These are phyloP conservation scores for Scaptomyza polygonia DNA, from an alignment of 2,888 invertebrate genomes.

Conservation along the genomic window DNA sequence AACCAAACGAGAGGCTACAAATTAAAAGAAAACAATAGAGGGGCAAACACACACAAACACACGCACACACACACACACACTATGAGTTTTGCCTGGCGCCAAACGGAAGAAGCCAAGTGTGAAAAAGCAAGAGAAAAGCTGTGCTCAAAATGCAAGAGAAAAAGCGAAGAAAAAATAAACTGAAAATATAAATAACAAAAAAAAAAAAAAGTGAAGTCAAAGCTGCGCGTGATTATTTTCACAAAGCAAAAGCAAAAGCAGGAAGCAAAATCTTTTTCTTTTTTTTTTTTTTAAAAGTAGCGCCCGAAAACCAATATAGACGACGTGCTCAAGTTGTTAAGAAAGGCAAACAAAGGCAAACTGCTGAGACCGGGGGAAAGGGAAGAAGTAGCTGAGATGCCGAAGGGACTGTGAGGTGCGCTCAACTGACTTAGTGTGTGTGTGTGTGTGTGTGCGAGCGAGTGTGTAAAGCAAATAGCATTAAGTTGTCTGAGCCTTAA, in stretches of 20 bases:
- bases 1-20: constrained; percentile 48
- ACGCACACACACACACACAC: constrained; percentile 5
- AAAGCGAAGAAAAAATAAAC: constrained; percentile 16
- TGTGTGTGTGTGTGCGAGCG: constrained; percentile 28
- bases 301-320: constrained; percentile 76
- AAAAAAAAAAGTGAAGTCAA: constrained; percentile 43
- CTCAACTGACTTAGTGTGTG: constrained; percentile 11
- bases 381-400: constrained; percentile 11
- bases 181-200: not conserved
- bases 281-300: constrained; percentile 43
- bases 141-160: constrained; percentile 5
- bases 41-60: constrained; percentile 5
- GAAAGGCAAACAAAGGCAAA: constrained; percentile 72
- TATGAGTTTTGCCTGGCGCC: constrained; percentile 40
- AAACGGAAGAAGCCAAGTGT: constrained; percentile 75
- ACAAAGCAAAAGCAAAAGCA: constrained; percentile 69
- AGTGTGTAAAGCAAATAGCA: constrained; percentile 70
- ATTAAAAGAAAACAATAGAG: constrained; percentile 76
- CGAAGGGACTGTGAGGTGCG: constrained; percentile 40
- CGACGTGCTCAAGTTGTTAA: constrained; percentile 80
- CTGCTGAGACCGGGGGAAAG: constrained; percentile 8
- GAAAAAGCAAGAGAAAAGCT: constrained; percentile 72
- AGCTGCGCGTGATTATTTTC: constrained; percentile 76
- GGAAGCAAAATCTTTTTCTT: constrained; percentile 57
- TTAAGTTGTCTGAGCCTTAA: constrained; percentile 75